Evolutionary conservation across 2,113 vertebrate genomes (phyloP).

Genomic region (Atherinomorus stipes): DNA sequence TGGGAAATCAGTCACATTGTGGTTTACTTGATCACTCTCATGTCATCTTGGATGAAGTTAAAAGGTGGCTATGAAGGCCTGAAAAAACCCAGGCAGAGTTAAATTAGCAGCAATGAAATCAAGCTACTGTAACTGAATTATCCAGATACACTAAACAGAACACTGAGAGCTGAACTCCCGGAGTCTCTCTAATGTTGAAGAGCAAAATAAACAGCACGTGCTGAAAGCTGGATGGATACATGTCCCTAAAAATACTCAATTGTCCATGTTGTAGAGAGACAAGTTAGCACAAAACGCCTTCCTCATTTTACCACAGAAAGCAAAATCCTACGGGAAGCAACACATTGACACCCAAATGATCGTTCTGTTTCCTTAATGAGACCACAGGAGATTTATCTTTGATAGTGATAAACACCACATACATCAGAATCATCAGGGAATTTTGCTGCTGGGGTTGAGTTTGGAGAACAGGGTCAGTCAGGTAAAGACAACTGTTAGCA

Average conservation of each 20-base stretch:
- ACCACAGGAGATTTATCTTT: conserved; percentile 19
- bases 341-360: neutral
- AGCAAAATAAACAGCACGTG: neutral
- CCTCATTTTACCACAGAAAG: neutral
- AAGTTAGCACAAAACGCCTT: neutral
- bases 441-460: neutral
- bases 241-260: too few relatives aligned
- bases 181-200: neutral
- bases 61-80: too few relatives aligned
- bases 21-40: too few relatives aligned
- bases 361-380: conserved; percentile 34
- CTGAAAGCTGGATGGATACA: neutral
- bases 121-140: conserved; percentile 24
- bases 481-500: neutral
- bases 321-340: neutral
- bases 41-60: too few relatives aligned
- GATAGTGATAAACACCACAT: neutral
- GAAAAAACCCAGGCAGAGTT: neutral
- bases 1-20: too few relatives aligned
- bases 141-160: neutral
- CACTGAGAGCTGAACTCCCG: neutral
- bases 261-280: neutral
- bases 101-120: conserved; percentile 10
- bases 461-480: neutral
- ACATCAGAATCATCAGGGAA: neutral